Conservation (phyloP, 2,797 vertebrate genomes). For the Cossypha niveicapilla region DNA sequence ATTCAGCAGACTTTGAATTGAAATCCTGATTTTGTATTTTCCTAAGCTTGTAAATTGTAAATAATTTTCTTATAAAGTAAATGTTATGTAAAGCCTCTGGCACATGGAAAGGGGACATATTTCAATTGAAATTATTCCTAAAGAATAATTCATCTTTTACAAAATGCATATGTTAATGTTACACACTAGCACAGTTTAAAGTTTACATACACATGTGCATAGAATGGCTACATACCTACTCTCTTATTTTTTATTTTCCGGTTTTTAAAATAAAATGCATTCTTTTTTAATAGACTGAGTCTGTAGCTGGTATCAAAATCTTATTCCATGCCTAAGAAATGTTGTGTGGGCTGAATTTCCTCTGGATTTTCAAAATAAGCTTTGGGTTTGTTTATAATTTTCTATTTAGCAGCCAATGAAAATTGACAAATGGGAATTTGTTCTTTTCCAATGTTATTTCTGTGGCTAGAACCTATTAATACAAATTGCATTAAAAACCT, state of each 20-base stretch:
- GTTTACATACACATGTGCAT: neutral
- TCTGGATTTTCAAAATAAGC: slow-evolving; percentile 35
- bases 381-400: neutral
- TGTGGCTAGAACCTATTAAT: neutral
- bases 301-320: neutral
- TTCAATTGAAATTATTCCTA: neutral
- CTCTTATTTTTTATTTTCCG: neutral
- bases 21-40: neutral
- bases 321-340: neutral
- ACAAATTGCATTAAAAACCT: slow-evolving; percentile 29
- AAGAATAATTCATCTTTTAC: neutral
- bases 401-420: slow-evolving; percentile 7
- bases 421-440: slow-evolving; percentile 17
- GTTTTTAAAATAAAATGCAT: neutral
- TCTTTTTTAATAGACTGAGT: neutral
- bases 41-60: neutral
- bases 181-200: neutral
- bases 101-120: neutral
- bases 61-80: neutral
- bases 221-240: neutral
- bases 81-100: neutral
- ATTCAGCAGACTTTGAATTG: neutral
- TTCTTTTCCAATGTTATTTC: neutral
- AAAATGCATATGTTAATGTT: neutral
- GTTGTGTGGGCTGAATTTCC: neutral